Conservation (phyloP, 2,888 invertebrate species). For the Allygus modestus region DNA sequence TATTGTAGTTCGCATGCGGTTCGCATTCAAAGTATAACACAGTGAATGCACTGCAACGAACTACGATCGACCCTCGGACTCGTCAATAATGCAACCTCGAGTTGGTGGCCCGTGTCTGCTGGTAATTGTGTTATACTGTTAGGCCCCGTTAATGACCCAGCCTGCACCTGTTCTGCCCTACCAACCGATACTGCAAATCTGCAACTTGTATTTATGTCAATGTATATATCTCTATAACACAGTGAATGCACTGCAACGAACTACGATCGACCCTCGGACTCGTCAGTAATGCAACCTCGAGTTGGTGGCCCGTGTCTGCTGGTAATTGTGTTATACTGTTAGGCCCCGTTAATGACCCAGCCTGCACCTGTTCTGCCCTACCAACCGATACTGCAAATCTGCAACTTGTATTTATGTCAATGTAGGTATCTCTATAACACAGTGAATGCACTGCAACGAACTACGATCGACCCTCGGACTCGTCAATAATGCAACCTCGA, state of each 20-base stretch:
- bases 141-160: not conserved
- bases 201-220: too few species aligned
- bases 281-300: conserved; percentile 6
- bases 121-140: conserved; percentile 27
- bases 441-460: too few species aligned
- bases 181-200: too few species aligned
- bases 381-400: too few species aligned
- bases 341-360: not conserved
- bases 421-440: too few species aligned
- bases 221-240: too few species aligned
- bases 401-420: too few species aligned
- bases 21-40: too few species aligned
- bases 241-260: too few species aligned
- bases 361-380: not conserved
- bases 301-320: not conserved
- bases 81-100: conserved; percentile 12
- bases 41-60: too few species aligned
- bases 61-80: not conserved
- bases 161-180: not conserved
- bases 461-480: not conserved
- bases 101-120: not conserved
- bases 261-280: not conserved
- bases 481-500: conserved; percentile 12
- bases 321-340: conserved; percentile 27
- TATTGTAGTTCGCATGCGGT: too few species aligned